A percentile compares a stretch with the other conserved stretches of the same genome.
Conservation (phyloP, 2,797 vertebrate genomes). For the Fringilla coelebs region DNA sequence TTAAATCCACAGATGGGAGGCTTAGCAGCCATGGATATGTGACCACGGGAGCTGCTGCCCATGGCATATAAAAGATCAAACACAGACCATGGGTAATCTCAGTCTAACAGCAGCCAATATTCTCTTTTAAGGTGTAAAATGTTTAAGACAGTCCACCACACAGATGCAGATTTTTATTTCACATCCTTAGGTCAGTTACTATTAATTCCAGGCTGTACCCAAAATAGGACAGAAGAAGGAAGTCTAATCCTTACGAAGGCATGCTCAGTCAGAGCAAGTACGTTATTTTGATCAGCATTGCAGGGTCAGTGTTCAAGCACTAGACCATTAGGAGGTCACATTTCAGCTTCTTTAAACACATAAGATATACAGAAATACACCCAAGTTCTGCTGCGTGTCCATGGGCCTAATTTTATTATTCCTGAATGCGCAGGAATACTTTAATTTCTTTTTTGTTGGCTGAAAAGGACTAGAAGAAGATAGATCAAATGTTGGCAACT, state of each 20-base stretch:
- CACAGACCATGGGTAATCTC: not conserved
- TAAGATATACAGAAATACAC: not conserved
- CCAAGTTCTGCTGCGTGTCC: not conserved
- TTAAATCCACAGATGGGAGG: not conserved
- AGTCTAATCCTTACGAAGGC: not conserved
- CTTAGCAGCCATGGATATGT: not conserved
- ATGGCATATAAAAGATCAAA: not conserved
- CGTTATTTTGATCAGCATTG: not conserved
- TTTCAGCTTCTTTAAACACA: not conserved
- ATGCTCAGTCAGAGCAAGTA: not conserved
- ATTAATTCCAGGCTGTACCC: not conserved
- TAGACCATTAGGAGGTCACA: not conserved
- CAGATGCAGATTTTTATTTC: not conserved
- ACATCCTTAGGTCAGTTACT: not conserved
- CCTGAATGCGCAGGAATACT: not conserved
- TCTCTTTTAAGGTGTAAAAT: not conserved
- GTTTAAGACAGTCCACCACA: not conserved
- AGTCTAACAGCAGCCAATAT: not conserved
- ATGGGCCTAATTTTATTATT: not conserved
- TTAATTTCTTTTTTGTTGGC: not conserved
- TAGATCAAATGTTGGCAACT: not conserved
- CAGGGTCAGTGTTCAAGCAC: not conserved
- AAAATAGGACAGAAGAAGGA: not conserved
- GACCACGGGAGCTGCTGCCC: not conserved
- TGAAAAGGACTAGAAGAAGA: not conserved